Base-by-base conservation (phyloP, 2,113 vertebrate species). In the Ibidorhyncha struthersii region DNA sequence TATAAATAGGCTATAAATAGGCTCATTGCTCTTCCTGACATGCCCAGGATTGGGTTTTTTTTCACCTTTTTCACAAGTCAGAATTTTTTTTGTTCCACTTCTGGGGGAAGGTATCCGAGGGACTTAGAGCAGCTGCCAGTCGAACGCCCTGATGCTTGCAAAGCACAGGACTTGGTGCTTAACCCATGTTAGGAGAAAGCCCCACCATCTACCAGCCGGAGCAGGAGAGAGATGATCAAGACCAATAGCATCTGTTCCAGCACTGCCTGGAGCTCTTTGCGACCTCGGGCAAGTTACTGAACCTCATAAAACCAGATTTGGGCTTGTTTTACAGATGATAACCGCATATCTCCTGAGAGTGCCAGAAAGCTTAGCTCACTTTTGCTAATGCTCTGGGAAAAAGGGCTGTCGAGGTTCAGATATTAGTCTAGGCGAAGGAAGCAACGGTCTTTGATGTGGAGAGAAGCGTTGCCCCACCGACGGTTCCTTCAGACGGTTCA, bases 301-400 rank as follows among this genome's bases (percentile, higher is more conserved):
- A 61, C 34, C 50, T 92, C 0, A 0, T 89, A 21, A 89, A 86
- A 73, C 38, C 50, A 91, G 79, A 49, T 90, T 58, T 50, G 56
- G 53, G 45, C 74, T 93, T 59, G 47, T 85, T 93, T 71, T 72
- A 52, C n/a, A 41, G 71, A 81, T 93, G 94, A 58, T 88, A 90
- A 86, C 67, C 27, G 9, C 63, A 80, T 88, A 81, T 40, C 88
- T 92, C 34, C 71, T 7, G 23, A 49, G 62, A 66, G 63, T 41
- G 58, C 71, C 74, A 80, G 90, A 85, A 86, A 92, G 50, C 74
- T 96, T 73, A 81, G 63, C 59, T 94, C 55, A 61, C 45, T 88
- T 85, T 27, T 85, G 50, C 71, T 59, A 34, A 36, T 59, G 34
- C 79, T 92, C 26, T 90, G 85, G 41, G 40, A 40, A 56, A 36